These are phyloP conservation scores for Hippopotamus amphibius DNA, from an alignment of 2,113 vertebrate genomes.

Conservation along the genomic window DNA sequence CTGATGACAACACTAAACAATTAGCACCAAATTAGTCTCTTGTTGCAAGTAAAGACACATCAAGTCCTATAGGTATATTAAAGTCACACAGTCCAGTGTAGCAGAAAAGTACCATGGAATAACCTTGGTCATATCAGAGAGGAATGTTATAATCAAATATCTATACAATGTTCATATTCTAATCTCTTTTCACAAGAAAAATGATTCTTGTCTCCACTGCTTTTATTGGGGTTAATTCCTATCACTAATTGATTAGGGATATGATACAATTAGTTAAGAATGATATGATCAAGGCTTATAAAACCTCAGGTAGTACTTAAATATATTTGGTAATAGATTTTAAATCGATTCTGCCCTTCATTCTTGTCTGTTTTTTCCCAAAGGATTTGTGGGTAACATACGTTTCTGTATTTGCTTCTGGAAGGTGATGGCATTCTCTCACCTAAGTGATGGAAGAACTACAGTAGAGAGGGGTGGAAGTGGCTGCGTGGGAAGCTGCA, in stretches of 20 bases:
- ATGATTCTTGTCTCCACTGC: background rate
- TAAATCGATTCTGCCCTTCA: background rate
- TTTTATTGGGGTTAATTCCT: background rate
- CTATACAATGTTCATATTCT: background rate
- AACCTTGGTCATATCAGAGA: background rate
- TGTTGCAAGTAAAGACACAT: background rate
- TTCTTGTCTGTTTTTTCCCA: background rate
- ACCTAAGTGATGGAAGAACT: background rate
- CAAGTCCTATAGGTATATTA: background rate
- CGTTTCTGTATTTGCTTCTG: background rate
- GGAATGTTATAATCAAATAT: background rate
- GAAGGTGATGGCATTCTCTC: background rate
- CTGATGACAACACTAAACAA: background rate
- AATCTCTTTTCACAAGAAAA: background rate
- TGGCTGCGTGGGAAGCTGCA: background rate
- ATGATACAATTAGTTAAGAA: background rate
- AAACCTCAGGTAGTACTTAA: background rate
- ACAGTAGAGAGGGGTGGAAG: background rate
- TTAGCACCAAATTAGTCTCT: constrained; percentile 24
- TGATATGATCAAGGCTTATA: background rate
- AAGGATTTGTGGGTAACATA: background rate
- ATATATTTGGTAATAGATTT: background rate
- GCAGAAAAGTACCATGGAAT: background rate
- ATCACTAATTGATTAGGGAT: background rate
- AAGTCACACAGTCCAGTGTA: background rate